Base-by-base conservation (phyloP, 1,140 invertebrate genomes). In the Apocrypta bakeri region DNA sequence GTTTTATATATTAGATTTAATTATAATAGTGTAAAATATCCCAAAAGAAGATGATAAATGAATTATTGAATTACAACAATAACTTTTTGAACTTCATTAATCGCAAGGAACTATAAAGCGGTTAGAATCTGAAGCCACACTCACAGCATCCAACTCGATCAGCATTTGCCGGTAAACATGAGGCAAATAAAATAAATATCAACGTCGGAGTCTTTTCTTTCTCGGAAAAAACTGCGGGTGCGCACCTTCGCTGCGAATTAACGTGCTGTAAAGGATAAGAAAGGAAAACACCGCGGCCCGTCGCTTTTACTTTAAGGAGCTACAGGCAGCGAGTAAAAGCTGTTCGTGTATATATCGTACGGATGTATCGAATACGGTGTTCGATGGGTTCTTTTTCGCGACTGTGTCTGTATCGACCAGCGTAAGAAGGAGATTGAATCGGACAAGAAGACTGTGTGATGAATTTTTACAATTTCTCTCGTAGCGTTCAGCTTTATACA, bases 201-300 rank as follows among this genome's bases (percentile, higher is more conserved):
- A 77, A 40, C 24, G 63, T 68, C 48, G 37, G 27, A 25, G 61
- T 21, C 31, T 31, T 42, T 68, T 27, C 64, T 56, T 48, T 17
- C 25, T 29, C 14, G 27, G 37, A 25, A 71, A 37, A 25, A 40
- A 27, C 27, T 42, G n/a, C 42, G n/a, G 40, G 42, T 17, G 31
- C 48, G 71, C 21, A 66, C 17, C 56, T 75, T 68, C 72, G 48
- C 24, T n/a, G 14, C 33, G 79, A 66, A 81, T 81, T 81, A 81
- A 81, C 33, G 48, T 24, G 68, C 31, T 48, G 71, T 64, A 42
- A 72, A 64, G 37, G 31, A 74, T 73, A 74, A 73, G 64, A 25
- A 42, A 66, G n/a, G 33, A 48, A 1, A 25, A 24, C 17, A 8
- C 31, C 4, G 76, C 29, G 31, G 61, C 33, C 12, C 12, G 66